These are phyloP conservation scores for Phylloscopus whistleri DNA, from an alignment of 2,113 vertebrate genomes.

Conservation along the genomic window DNA sequence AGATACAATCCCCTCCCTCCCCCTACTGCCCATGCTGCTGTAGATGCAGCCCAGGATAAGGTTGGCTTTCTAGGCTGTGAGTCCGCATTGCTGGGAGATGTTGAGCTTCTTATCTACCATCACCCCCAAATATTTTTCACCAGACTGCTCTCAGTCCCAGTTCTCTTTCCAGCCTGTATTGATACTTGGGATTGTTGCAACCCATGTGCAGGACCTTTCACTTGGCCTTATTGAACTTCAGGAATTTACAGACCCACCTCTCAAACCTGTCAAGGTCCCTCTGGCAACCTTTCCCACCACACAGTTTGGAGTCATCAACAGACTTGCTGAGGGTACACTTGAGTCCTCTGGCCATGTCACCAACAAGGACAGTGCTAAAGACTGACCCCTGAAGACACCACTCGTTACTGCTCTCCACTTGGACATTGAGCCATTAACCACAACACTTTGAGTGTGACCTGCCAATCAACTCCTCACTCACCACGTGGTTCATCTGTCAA, in stretches of 20 bases:
- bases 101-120: background rate
- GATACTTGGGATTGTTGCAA: background rate
- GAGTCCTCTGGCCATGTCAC: background rate
- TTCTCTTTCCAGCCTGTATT: background rate
- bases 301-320: background rate
- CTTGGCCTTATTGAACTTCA: background rate
- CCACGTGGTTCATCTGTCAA: background rate
- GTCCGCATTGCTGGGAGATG: background rate
- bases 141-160: background rate
- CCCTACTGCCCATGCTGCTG: fast-evolving
- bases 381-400: background rate
- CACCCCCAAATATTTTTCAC: background rate
- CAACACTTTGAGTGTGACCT: background rate
- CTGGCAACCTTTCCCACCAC: background rate
- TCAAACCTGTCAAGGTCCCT: background rate
- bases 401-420: background rate
- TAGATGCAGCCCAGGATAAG: too few species aligned
- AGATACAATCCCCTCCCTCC: background rate
- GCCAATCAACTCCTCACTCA: background rate
- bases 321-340: background rate
- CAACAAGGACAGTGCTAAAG: background rate
- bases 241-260: background rate
- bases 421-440: background rate
- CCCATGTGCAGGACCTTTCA: background rate
- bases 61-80: background rate